Evolutionary conservation across 2,888 invertebrate genomes (phyloP), one percentile per base, ranked within the genome.

Genomic region (Drosophila meridiana): DNA sequence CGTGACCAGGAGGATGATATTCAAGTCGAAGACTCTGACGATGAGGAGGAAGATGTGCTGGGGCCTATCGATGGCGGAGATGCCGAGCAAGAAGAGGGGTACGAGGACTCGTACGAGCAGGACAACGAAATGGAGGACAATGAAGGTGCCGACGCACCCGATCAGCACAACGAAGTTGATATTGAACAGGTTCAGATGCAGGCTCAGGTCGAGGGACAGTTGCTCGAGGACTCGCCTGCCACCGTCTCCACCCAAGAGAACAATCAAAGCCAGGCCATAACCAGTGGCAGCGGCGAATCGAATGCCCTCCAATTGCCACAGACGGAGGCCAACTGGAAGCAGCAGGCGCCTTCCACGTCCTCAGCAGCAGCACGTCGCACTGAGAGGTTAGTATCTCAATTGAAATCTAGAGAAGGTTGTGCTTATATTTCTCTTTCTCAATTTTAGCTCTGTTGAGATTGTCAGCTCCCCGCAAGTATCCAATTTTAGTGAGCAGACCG

Each of bases 1-100:
- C 95, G 97, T 69, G 97, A 97, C 91, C 97, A 97, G 91, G 96
- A 97, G 87, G 97, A 97, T 90, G 97, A 97, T 79, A 96, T 97
- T 48, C 96, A 97, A 52, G 95, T 96, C 5, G 96, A 96, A 0
- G 97, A 96, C 90, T 96, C 96, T 0, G 97, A 97, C 81, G 97
- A 97, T 82, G 97, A 96, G 84, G 96, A 96, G 64, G 91, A 91
- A 52, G 93, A 93, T 64, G 93, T 92, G 1, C 90, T 93, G 84
- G 92, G 90, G 0, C 91, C 92, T 38, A 87, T 87, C n/a, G 94
- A 94, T 76, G 90, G 91, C 3, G 88, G 82, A 5, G 94, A 93
- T 78, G 94, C 94, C 59, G 94, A 95, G 60, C 94, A 94, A 71
- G 95, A 94, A 80, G 94, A 94, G 82, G 94, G 94, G 6, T 95